Conservation (phyloP, 1,140 invertebrate species). For the Sipha flava region DNA sequence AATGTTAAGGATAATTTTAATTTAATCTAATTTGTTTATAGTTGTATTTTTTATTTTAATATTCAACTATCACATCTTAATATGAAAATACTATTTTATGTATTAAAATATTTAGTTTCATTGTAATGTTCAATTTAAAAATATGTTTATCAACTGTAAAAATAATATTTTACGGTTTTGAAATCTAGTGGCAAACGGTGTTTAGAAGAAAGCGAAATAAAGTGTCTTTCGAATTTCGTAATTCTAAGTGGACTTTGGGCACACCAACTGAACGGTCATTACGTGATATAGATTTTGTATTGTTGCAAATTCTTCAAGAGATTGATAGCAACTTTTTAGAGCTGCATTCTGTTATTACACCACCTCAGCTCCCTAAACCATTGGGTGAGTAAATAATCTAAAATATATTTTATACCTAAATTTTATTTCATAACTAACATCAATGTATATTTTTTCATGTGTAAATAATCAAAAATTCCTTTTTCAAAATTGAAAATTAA, state of each 20-base stretch:
- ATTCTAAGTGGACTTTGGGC: slow-evolving; percentile 52
- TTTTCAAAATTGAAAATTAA: too few relatives aligned
- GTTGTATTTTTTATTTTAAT: too few relatives aligned
- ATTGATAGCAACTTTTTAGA: slow-evolving; percentile 48
- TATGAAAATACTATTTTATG: too few relatives aligned
- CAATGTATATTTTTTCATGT: too few relatives aligned
- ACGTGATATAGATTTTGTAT: slow-evolving; percentile 47
- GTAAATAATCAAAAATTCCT: too few relatives aligned
- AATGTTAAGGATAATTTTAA: too few relatives aligned
- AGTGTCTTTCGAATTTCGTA: slow-evolving; percentile 57
- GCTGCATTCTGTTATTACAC: slow-evolving; percentile 42
- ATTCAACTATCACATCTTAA: too few relatives aligned
- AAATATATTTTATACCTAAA: background rate
- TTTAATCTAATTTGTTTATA: too few relatives aligned
- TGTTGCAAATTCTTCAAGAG: slow-evolving; percentile 49
- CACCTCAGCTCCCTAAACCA: slow-evolving; percentile 39
- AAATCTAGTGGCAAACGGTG: slow-evolving; percentile 53
- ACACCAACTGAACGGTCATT: slow-evolving; percentile 45
- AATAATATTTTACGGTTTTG: background rate
- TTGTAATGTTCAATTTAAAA: too few relatives aligned
- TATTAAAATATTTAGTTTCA: too few relatives aligned
- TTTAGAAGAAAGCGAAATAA: slow-evolving; percentile 57
- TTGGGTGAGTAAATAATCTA: slow-evolving; percentile 39
- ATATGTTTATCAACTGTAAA: background rate
- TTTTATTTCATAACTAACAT: background rate